Conservation (phyloP, 2,797 vertebrate genomes). For the Ambastaia sidthimunki region DNA sequence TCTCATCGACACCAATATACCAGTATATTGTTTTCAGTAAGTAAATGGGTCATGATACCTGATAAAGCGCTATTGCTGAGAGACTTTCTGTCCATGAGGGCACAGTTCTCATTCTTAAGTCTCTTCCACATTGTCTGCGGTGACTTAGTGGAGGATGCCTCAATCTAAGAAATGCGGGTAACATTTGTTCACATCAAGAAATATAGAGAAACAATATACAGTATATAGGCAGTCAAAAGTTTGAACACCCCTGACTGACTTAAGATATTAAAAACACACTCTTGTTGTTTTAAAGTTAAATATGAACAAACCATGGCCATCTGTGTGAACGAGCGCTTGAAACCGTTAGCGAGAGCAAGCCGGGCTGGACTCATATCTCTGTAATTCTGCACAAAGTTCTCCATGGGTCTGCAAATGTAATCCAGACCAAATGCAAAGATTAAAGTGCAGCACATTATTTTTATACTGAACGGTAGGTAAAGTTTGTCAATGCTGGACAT, state of each 20-base stretch:
- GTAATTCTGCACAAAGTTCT: slow-evolving; percentile 81
- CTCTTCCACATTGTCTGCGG: slow-evolving; percentile 88
- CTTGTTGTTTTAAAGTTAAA: background rate
- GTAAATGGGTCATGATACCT: slow-evolving; percentile 70
- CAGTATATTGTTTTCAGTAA: background rate
- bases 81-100: slow-evolving; percentile 80
- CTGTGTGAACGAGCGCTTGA: slow-evolving; percentile 88
- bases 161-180: slow-evolving; percentile 73
- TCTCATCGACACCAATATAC: too few species aligned
- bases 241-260: background rate
- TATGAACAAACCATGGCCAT: slow-evolving; percentile 76
- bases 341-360: slow-evolving; percentile 80
- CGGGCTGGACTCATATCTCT: slow-evolving; percentile 84
- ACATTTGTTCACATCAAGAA: background rate
- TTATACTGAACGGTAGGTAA: background rate
- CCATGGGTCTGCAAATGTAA: slow-evolving; percentile 78
- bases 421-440: background rate
- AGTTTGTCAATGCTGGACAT: too few species aligned
- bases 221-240: background rate
- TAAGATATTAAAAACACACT: background rate
- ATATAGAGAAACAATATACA: background rate
- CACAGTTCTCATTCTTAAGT: slow-evolving; percentile 83
- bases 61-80: slow-evolving; percentile 80
- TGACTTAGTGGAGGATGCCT: slow-evolving; percentile 67
- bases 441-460: background rate